Conservation (phyloP, 2,797 vertebrate species). For the Carduelis carduelis region DNA sequence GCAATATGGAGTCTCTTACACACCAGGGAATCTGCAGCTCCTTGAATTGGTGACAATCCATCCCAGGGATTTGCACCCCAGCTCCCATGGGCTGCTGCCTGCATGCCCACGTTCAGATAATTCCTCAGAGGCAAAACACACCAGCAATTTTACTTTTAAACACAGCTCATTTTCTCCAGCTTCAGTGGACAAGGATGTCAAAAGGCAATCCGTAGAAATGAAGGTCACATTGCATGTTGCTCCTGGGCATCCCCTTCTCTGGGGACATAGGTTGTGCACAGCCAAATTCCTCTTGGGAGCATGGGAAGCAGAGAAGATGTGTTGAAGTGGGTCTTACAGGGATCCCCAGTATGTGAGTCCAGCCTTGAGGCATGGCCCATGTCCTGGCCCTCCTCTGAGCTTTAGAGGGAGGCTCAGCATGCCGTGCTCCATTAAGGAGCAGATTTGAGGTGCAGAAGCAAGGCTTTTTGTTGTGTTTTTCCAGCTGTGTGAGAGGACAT, state of each 20-base stretch:
- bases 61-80: neutral
- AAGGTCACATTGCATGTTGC: too few relatives aligned
- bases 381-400: neutral
- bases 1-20: neutral
- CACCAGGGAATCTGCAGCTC: neutral
- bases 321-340: neutral
- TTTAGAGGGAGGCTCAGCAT: neutral
- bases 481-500: conserved; percentile 31
- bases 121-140: neutral
- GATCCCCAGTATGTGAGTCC: neutral
- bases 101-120: accelerated
- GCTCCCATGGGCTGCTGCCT: neutral
- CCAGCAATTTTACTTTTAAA: neutral
- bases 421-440: neutral
- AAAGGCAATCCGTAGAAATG: neutral
- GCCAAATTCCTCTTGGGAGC: neutral
- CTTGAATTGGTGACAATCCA: neutral
- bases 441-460: conserved; percentile 7
- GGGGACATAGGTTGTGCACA: accelerated
- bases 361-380: accelerated
- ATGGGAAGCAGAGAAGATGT: neutral
- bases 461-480: neutral
- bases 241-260: neutral
- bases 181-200: neutral
- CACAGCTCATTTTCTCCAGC: neutral